phyloP scores from a whole-genome alignment of 2,113 vertebrate species.

The Todiramphus saurophagus region DNA sequence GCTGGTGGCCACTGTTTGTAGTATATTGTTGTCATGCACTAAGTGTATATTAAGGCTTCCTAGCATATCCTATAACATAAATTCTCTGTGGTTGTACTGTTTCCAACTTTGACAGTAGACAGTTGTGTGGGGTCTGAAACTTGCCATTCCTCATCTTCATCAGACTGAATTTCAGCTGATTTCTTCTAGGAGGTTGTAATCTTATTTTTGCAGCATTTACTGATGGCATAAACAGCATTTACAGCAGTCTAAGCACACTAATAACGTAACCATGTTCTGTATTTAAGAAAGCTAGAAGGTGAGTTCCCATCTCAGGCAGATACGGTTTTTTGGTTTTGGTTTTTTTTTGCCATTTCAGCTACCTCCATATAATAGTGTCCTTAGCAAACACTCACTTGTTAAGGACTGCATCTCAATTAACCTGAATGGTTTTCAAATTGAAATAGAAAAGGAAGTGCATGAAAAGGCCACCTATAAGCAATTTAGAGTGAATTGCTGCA shows the following conservation, averaged over 20 bases:
- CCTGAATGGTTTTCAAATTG: not conserved
- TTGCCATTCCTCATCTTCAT: not conserved
- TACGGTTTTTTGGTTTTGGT: not conserved
- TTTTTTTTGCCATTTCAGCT: not conserved
- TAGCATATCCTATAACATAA: not conserved
- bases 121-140: not conserved
- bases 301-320: not conserved
- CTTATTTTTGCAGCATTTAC: not conserved
- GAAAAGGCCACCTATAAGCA: not conserved
- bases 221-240: not conserved
- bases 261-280: not conserved
- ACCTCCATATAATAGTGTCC: not conserved
- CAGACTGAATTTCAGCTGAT: not conserved
- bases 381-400: not conserved
- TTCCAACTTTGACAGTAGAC: not conserved
- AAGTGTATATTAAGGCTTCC: not conserved
- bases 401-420: conserved; percentile 19
- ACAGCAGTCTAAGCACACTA: not conserved
- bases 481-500: conserved; percentile 9
- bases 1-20: not conserved
- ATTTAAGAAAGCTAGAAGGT: not conserved
- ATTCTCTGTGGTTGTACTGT: not conserved
- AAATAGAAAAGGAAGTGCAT: not conserved
- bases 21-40: not conserved
- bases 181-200: not conserved